Evolutionary conservation across 2,888 invertebrate species (phyloP), one percentile per base, ranked within the genome.

Genomic region (Podotricha telesiphe): DNA sequence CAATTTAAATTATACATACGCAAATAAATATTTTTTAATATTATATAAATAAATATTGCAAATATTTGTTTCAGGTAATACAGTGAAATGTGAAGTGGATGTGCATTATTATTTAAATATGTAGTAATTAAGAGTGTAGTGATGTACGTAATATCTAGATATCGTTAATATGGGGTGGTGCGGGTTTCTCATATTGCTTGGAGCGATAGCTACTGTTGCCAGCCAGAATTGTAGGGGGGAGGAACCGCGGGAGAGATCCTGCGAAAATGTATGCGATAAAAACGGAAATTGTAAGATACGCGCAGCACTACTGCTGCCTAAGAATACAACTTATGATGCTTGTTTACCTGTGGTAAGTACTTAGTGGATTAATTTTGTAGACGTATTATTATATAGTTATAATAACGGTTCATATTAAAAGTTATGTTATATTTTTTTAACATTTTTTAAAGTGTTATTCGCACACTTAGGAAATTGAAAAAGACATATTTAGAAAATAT

Each of bases 251-350:
- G 75, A 80, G 69, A 80, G 90, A 20, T 80, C 82, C 1, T 94
- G 94, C 77, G 94, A 94, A 74, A 82, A 86, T 55, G 76, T 94
- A 47, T 94, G 94, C 75, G 88, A 88, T 73, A 80, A 77, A 1
- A 79, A 86, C 48, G 93, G 91, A 6, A 83, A 80, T 6, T 96
- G 96, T 80, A 94, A 93, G 55, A 91, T 96, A 51, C 91, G 95
- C 64, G 95, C 95, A 0, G 95, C 95, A 1, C 88, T 96, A 20
- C 86, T 96, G 71, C 82, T 96, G 68, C 96, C 96, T 0, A 92
- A 93, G 65, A 94, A 94, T 77, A 87, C 91, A 28, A 82, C 84
- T 0, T 94, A 91, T 61, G 91, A 93, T 73, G 95, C 93, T 19
- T 95, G 93, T 68, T 84, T 94, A 80, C 86, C 89, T 15, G 92